phyloP scores from a whole-genome alignment of 2,888 invertebrate species.

The Heliothis peltigera region DNA sequence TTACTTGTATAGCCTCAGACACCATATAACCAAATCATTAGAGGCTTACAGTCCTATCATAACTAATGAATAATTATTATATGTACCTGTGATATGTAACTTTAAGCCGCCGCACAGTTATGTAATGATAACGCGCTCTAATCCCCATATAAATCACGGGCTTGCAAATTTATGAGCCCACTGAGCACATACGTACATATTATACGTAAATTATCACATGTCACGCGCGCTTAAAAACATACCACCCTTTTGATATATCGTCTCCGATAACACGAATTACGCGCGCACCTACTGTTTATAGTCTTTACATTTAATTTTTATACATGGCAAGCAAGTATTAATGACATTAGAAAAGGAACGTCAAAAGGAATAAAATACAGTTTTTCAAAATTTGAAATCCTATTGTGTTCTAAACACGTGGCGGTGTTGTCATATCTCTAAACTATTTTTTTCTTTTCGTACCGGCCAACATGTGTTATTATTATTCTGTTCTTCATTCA shows the following conservation, averaged over 20 bases:
- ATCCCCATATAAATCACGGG: conserved; percentile 85
- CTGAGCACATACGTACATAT: conserved; percentile 77
- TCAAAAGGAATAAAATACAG: conserved; percentile 71
- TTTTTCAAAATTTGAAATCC: conserved; percentile 70
- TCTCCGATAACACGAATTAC: conserved; percentile 59
- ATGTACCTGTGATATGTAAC: conserved; percentile 50
- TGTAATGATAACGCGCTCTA: conserved; percentile 80
- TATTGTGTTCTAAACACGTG: conserved; percentile 84
- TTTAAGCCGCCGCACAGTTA: conserved; percentile 61
- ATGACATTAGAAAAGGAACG: conserved; percentile 62
- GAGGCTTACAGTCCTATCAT: conserved; percentile 43
- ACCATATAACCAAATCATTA: conserved; percentile 16
- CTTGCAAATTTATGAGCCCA: conserved; percentile 84
- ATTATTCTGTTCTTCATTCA: conserved; percentile 87
- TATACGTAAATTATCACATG: conserved; percentile 82
- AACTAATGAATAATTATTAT: conserved; percentile 52
- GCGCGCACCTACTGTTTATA: conserved; percentile 49
- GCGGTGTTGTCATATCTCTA: conserved; percentile 83
- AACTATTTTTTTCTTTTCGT: conserved; percentile 77
- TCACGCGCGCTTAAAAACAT: conserved; percentile 74
- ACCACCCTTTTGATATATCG: conserved; percentile 66
- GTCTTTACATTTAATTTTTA: conserved; percentile 45
- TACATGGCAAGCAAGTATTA: conserved; percentile 36
- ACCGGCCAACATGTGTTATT: conserved; percentile 84
- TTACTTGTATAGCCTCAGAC: neutral